These are phyloP conservation scores for Ageneiosus marmoratus DNA, from an alignment of 2,113 vertebrate genomes.

Conservation along the genomic window DNA sequence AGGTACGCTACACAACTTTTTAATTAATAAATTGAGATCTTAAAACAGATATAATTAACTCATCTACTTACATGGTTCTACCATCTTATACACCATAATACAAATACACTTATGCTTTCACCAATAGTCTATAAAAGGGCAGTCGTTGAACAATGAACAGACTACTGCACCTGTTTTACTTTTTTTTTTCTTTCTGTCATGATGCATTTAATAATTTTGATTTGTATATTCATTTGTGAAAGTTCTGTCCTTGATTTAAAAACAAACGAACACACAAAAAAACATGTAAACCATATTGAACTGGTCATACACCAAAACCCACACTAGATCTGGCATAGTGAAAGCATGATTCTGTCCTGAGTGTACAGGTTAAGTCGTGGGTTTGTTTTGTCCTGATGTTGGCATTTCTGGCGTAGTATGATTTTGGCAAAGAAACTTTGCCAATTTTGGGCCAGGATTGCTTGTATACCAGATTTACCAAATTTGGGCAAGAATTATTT, in stretches of 20 bases:
- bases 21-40: no score
- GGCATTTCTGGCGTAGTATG: neutral
- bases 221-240: no score
- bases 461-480: neutral
- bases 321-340: neutral
- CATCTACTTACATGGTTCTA: no score
- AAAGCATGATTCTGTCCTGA: neutral
- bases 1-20: no score
- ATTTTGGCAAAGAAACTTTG: neutral
- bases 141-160: neutral
- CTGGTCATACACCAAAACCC: neutral
- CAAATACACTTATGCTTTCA: neutral
- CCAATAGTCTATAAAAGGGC: neutral
- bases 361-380: neutral
- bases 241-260: no score
- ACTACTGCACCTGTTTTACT: neutral
- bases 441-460: neutral
- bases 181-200: neutral
- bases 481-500: neutral
- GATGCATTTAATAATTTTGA: neutral
- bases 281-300: neutral
- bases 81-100: no score
- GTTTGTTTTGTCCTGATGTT: neutral
- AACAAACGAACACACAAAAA: no score
- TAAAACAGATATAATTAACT: no score